Evolutionary conservation across 2,797 vertebrate genomes (phyloP), one percentile per base, ranked within the genome.

Genomic region (Pangasius sanitwongsei): DNA sequence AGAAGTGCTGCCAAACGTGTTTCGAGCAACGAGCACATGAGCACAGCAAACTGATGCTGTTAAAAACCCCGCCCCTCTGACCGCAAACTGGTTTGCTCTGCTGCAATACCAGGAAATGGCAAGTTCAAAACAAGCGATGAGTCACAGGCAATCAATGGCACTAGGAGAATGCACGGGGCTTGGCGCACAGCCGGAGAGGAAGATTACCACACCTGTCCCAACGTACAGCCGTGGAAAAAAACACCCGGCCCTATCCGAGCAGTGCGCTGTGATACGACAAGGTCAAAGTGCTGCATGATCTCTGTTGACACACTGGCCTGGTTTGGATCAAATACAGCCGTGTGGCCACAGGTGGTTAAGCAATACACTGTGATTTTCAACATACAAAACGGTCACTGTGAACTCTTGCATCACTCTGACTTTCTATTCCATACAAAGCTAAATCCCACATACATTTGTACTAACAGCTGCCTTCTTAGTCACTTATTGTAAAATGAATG

Each of bases 221-320:
- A 89, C 87, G 87, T 65, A 72, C 82, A n/a, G 50, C 48, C 20
- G 25, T 77, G 81, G 86, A 90, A 83, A 69, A 89, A 59, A 57
- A 18, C n/a, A n/a, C 53, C 15, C 81, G 34, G 59, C 59, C 77
- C 70, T 48, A 70, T 67, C 65, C 28, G 67, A 48, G 34, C 50
- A 23, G 8, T 6, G 15, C n/a, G 2, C 50, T 16, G 4, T 20
- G 44, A 37, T 61, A 34, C 12, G 93, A 92, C 91, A 89, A 92
- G 82, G 91, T 93, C 93, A 92, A 90, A 89, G 87, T 28, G 72
- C 69, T 44, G n/a, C 28, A 90, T 82, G 74, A 92, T 91, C 85
- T 88, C 67, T 84, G 78, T 86, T 92, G 90, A 93, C 93, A 94
- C 92, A 93, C 88, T 91, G 88, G 92, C 92, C 93, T 92, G 81